phyloP scores from a whole-genome alignment of 2,797 vertebrate genomes.

The Gymnodraco acuticeps region DNA sequence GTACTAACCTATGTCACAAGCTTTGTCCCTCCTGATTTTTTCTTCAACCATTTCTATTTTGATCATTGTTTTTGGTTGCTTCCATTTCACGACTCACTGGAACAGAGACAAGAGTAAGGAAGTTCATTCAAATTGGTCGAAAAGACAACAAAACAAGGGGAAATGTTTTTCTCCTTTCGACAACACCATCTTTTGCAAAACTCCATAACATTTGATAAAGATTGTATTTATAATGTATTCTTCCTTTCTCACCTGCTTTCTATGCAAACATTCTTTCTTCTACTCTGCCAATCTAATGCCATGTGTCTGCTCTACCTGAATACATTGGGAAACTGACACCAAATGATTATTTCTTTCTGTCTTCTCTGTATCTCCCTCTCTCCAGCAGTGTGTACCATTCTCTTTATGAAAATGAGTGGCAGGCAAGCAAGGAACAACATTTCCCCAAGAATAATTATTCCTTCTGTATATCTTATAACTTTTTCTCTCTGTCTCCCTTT shows the following conservation, averaged over 20 bases:
- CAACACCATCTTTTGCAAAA: neutral
- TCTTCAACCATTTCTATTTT: neutral
- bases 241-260: neutral
- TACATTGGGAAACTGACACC: conserved; percentile 16
- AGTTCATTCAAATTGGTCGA: neutral
- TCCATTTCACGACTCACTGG: neutral
- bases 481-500: conserved; percentile 8
- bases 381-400: conserved; percentile 20
- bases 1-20: neutral
- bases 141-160: conserved; percentile 1
- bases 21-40: neutral
- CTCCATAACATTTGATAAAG: neutral
- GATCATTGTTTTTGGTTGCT: neutral
- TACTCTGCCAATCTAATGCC: neutral
- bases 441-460: conserved; percentile 42
- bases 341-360: conserved; percentile 31
- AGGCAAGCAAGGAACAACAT: conserved; percentile 27
- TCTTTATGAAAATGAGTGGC: conserved; percentile 27
- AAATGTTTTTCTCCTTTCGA: neutral
- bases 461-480: conserved; percentile 21
- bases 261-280: conserved; percentile 4
- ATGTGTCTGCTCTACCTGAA: conserved; percentile 17
- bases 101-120: neutral
- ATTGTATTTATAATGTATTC: neutral
- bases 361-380: conserved; percentile 33